These are phyloP conservation scores for Apotomis turbidana DNA, from an alignment of 2,888 invertebrate species.

Conservation along the genomic window DNA sequence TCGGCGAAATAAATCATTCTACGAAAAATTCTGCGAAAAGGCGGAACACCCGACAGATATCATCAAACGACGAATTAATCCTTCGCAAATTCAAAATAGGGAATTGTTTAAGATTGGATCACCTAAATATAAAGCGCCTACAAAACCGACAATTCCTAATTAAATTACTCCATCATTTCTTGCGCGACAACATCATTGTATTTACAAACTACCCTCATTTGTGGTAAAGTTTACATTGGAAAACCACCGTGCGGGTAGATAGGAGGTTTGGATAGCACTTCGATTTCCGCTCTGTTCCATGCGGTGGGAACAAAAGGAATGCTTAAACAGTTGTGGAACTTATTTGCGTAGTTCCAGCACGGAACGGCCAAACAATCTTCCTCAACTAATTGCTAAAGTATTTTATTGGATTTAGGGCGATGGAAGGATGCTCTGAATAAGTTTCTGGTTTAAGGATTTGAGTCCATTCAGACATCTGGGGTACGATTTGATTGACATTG, in stretches of 20 bases:
- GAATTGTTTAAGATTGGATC: constrained; percentile 6
- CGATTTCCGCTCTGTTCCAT: neutral
- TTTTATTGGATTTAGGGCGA: constrained; percentile 18
- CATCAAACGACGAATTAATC: neutral
- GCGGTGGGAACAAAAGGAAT: constrained; percentile 17
- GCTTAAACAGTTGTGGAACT: constrained; percentile 19
- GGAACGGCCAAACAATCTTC: constrained; percentile 16
- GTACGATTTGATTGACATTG: too few relatives aligned
- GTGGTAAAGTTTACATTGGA: neutral
- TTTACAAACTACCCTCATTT: neutral
- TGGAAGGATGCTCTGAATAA: neutral
- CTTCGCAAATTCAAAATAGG: too few relatives aligned
- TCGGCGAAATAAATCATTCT: too few relatives aligned
- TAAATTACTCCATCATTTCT: neutral
- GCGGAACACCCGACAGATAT: neutral
- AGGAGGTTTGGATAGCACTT: constrained; percentile 4
- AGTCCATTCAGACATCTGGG: too few relatives aligned
- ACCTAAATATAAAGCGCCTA: constrained; percentile 9
- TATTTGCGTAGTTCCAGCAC: constrained; percentile 22
- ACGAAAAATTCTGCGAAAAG: too few relatives aligned
- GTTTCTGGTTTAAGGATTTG: neutral
- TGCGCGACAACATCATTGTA: neutral
- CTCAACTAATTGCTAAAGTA: constrained; percentile 27
- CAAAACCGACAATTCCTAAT: neutral
- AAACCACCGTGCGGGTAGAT: neutral